These are phyloP conservation scores for Rachycentron canadum DNA, from an alignment of 2,797 vertebrate species.

Conservation along the genomic window DNA sequence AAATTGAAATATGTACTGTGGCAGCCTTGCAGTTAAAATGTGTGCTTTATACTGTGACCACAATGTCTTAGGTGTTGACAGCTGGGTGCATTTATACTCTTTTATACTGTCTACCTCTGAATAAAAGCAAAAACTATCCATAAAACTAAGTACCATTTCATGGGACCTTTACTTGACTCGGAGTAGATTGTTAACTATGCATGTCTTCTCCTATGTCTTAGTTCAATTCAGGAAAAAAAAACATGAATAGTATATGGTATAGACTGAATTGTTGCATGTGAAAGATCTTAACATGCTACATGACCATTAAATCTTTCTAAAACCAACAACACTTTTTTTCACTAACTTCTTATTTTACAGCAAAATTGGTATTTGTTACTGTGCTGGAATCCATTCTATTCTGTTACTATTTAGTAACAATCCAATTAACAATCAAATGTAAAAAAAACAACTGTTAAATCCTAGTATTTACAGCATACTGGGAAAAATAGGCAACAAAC, in stretches of 20 bases:
- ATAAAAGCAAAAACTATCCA: not conserved
- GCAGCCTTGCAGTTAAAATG: not conserved
- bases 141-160: not conserved
- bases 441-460: constrained; percentile 28
- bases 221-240: constrained; percentile 14
- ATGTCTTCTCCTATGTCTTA: not conserved
- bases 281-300: constrained; percentile 17
- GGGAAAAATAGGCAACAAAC: not conserved
- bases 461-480: constrained; percentile 19
- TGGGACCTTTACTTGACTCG: not conserved
- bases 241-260: not conserved
- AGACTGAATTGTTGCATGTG: constrained; percentile 12
- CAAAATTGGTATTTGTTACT: constrained; percentile 16
- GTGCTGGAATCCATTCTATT: constrained; percentile 20
- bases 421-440: not conserved
- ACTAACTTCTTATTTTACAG: constrained; percentile 15
- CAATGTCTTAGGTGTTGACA: not conserved
- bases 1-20: not conserved
- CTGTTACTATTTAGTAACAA: not conserved
- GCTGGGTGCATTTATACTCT: not conserved
- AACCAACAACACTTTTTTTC: constrained; percentile 16
- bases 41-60: not conserved
- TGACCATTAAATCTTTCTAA: constrained; percentile 25
- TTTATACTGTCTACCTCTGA: not conserved
- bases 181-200: not conserved